These are phyloP conservation scores for Argyresthia albistria DNA, from an alignment of 2,888 invertebrate species.

Conservation along the genomic window DNA sequence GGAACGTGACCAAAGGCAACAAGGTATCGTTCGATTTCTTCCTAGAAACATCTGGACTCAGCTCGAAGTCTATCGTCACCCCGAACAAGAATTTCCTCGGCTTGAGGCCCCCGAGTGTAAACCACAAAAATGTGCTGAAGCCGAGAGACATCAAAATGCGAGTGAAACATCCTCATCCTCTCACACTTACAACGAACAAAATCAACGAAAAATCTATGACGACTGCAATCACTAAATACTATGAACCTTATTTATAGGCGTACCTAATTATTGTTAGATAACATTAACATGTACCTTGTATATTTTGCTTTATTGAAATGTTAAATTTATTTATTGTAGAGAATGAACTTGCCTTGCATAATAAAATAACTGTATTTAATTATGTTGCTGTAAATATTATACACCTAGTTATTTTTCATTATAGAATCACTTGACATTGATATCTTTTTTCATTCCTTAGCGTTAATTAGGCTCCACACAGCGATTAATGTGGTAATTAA, in stretches of 20 bases:
- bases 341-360: slow-evolving; percentile 67
- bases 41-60: slow-evolving; percentile 83
- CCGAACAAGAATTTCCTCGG: slow-evolving; percentile 45
- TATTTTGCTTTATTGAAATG: slow-evolving; percentile 30
- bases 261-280: background rate
- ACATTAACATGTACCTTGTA: slow-evolving; percentile 14
- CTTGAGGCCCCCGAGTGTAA: slow-evolving; percentile 75
- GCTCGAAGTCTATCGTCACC: slow-evolving; percentile 83
- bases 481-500: too few species aligned
- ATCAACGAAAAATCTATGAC: slow-evolving; percentile 70
- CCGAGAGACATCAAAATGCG: slow-evolving; percentile 85
- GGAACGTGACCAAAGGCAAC: slow-evolving; percentile 43
- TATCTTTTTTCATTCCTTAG: slow-evolving; percentile 4
- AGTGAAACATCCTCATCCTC: slow-evolving; percentile 74
- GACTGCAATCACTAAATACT: slow-evolving; percentile 66
- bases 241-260: slow-evolving; percentile 58
- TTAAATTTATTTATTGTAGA: slow-evolving; percentile 58
- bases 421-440: slow-evolving; percentile 28
- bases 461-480: too few species aligned
- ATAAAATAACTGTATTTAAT: slow-evolving; percentile 55
- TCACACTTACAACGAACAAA: slow-evolving; percentile 66
- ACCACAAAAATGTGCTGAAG: slow-evolving; percentile 82
- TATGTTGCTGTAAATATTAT: slow-evolving; percentile 51
- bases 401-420: slow-evolving; percentile 23
- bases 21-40: slow-evolving; percentile 80